Evolutionary conservation across 2,797 vertebrate species (phyloP), one percentile per base, ranked within the genome.

Genomic region (Discoglossus pictus): DNA sequence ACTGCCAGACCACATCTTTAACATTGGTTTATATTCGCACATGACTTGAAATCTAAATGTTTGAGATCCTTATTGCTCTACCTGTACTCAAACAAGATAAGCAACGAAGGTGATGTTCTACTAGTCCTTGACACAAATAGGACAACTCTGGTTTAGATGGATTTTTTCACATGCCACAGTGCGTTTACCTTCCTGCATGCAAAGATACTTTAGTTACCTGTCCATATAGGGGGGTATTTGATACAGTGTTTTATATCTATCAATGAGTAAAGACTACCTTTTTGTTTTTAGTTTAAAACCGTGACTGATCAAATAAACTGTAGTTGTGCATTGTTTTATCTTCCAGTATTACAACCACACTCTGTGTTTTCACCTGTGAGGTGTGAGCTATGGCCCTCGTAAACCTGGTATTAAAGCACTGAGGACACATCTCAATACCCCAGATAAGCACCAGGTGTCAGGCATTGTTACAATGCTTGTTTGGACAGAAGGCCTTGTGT

Each of bases 381-480:
- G 24, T 23, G 35, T 9, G 34, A 55, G n/a, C 48, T 35, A 2
- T 24, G 12, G 24, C 23, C 20, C 13, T 24, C 50, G 18, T 58
- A 48, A 48, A 52, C 18, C 15, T 27, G 12, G 15, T 24, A 17
- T 24, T 23, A 36, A 23, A 54, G 48, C 15, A 4, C 16, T 31
- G 34, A 1, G 79, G 82, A 74, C 70, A 65, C 75, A 75, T 58
- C 75, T 75, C 67, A 62, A 73, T 78, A 73, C 68, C 79, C 73
- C 79, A 83, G 72, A 35, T 78, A 72, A 83, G 78, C 75, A 86
- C 87, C 88, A 92, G 92, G 90, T 94, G 92, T 92, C 86, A 90
- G 84, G 76, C 87, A 80, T 82, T 85, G 87, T 88, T 83, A 82
- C 8, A 11, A 13, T 63, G 42, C 11, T 59, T 71, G 53, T 71